These are phyloP conservation scores for Megalurothrips usitatus DNA, from an alignment of 2,888 invertebrate species.

Conservation along the genomic window DNA sequence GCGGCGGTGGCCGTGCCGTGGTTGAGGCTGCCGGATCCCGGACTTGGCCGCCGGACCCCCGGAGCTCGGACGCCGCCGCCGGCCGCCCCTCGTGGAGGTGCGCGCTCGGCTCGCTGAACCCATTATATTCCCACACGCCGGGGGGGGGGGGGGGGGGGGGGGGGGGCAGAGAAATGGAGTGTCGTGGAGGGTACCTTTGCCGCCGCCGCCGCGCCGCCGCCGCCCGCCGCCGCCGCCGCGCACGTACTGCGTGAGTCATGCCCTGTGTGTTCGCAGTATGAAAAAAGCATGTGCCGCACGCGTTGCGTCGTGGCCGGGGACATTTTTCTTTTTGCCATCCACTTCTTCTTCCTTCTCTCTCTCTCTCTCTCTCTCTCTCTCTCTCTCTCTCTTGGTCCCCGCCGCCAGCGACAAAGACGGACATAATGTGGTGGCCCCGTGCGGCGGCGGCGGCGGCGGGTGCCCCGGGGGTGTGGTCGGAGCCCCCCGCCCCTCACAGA, in stretches of 20 bases:
- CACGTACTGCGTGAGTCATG: background rate
- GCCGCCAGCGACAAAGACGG: background rate
- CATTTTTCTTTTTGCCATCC: background rate
- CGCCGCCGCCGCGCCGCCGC: background rate
- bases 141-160: background rate
- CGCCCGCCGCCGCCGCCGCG: background rate
- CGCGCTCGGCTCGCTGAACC: too few species aligned
- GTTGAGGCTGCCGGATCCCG: too few species aligned
- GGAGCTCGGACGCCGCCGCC: too few species aligned
- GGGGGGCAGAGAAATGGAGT: background rate
- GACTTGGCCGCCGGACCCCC: too few species aligned
- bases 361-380: too few species aligned
- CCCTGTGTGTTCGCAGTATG: background rate
- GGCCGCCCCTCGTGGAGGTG: too few species aligned
- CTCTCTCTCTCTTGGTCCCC: too few species aligned
- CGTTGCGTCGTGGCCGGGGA: background rate
- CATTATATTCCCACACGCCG: too few species aligned
- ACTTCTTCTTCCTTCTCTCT: background rate
- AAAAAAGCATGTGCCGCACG: conserved; percentile 1
- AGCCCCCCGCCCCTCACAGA: too few species aligned
- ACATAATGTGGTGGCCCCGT: background rate
- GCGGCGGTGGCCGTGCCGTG: too few species aligned
- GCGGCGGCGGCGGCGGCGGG: background rate
- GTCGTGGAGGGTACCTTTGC: background rate
- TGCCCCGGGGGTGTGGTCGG: background rate